These are phyloP conservation scores for Dicycla oo DNA, from an alignment of 2,888 invertebrate species.

Conservation along the genomic window DNA sequence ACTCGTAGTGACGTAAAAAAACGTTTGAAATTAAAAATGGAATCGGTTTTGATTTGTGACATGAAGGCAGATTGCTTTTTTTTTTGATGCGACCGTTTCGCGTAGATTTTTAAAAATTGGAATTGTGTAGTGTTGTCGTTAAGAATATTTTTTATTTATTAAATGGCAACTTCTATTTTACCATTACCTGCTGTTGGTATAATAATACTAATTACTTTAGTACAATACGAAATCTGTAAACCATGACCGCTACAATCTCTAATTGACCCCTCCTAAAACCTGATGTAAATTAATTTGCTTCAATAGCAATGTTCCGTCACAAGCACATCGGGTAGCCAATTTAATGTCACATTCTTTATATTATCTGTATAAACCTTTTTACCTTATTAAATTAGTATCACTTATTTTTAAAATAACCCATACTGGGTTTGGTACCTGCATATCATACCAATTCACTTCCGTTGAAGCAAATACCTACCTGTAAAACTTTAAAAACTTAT, in stretches of 20 bases:
- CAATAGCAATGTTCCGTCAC: constrained; percentile 8
- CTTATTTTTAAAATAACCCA: constrained; percentile 37
- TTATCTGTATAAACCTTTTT: constrained; percentile 26
- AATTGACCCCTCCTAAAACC: background rate
- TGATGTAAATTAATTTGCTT: constrained; percentile 22
- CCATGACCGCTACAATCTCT: background rate
- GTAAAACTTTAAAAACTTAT: constrained; percentile 8
- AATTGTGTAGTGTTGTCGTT: constrained; percentile 1
- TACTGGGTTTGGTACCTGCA: constrained; percentile 45
- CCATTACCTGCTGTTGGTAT: background rate
- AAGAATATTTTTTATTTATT: background rate
- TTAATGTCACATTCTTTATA: constrained; percentile 16
- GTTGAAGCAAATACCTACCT: constrained; percentile 46
- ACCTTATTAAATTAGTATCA: constrained; percentile 48
- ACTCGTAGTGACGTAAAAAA: constrained; percentile 63
- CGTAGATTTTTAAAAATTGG: constrained; percentile 36
- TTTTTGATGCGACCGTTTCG: constrained; percentile 31
- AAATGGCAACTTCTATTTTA: background rate
- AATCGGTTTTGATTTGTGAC: constrained; percentile 65
- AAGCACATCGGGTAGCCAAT: constrained; percentile 18
- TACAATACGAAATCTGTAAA: background rate
- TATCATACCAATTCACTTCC: constrained; percentile 44
- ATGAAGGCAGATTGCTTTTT: constrained; percentile 48
- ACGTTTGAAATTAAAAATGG: constrained; percentile 62
- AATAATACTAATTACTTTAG: background rate